A percentile compares a stretch with the other conserved stretches of the same genome.
Conservation (phyloP, 2,888 invertebrate genomes). For the Mimachlamys varia region DNA sequence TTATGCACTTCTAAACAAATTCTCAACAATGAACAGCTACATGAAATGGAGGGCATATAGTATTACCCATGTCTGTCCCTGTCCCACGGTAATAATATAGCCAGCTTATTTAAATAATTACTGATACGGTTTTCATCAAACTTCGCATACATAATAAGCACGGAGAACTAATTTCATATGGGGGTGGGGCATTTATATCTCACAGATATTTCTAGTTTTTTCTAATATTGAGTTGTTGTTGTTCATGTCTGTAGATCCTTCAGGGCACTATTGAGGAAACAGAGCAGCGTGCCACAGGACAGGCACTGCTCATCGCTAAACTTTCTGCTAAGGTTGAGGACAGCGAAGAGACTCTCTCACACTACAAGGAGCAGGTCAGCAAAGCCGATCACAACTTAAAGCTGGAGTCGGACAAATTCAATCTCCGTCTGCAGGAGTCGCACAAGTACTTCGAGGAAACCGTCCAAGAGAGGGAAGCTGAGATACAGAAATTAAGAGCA, state of each 20-base stretch:
- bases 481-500: conserved; percentile 64
- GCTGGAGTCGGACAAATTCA: conserved; percentile 70
- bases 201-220: too few species aligned
- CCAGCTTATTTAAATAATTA: too few species aligned
- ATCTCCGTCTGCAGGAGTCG: conserved; percentile 71
- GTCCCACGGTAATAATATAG: too few species aligned
- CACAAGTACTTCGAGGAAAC: conserved; percentile 78
- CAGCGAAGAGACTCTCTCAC: conserved; percentile 69
- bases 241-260: conserved; percentile 76
- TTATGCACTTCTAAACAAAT: too few species aligned
- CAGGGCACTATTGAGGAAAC: conserved; percentile 74
- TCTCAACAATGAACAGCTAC: too few species aligned
- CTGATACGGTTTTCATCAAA: too few species aligned
- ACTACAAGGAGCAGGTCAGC: conserved; percentile 69
- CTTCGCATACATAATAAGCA: too few species aligned
- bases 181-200: too few species aligned
- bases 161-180: too few species aligned
- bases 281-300: conserved; percentile 71
- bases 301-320: conserved; percentile 70
- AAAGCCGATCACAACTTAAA: conserved; percentile 72
- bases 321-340: conserved; percentile 74
- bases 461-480: conserved; percentile 72
- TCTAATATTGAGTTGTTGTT: not conserved
- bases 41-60: too few species aligned
- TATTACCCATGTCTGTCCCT: too few species aligned